Base-by-base conservation (phyloP, 2,888 invertebrate genomes). In the Agriopis aurantiaria region DNA sequence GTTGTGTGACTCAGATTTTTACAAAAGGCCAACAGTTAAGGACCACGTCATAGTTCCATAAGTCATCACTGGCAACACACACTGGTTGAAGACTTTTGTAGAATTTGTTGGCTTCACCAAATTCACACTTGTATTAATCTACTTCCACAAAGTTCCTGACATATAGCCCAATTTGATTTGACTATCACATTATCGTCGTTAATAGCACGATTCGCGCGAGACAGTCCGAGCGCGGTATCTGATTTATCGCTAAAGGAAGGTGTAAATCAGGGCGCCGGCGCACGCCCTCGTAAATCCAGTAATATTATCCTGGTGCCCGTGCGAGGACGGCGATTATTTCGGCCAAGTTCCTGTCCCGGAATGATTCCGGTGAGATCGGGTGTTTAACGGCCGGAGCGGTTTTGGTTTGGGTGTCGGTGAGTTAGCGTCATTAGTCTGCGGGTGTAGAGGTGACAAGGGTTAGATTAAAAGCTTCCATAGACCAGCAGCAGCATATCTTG, bases 211-310 rank as follows among this genome's bases (percentile, higher is more conserved):
- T 65, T 49, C 52, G 64, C 43, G 46, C 43, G 46, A 57, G 65
- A 63, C 66, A 59, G 59, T 45, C 49, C 57, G 45, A 12, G 45
- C 53, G 12, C 53, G 57, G 61, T 66, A 55, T 66, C 63, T 53
- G 59, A 71, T 67, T 67, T 66, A 71, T 55, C 23, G 65, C 53
- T 17, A 55, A 79, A 90, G 93, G 93, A 93, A 93, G 89, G 86
- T 84, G 88, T 93, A 93, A 93, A 93, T 93, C 93, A 92, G 79
- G 80, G 84, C 88, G 85, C 88, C 85, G 87, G 91, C 89, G 87
- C 88, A 87, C 84, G 85, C 85, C 85, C 87, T 90, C 92, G 88
- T 93, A 93, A 93, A 93, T 93, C 89, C 89, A 87, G 88, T 88
- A 91, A 90, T 91, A 92, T 93, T 88, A 79, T 79, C 77, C 79